These are phyloP conservation scores for Apis dorsata DNA, from an alignment of 1,140 invertebrate species.

Conservation along the genomic window DNA sequence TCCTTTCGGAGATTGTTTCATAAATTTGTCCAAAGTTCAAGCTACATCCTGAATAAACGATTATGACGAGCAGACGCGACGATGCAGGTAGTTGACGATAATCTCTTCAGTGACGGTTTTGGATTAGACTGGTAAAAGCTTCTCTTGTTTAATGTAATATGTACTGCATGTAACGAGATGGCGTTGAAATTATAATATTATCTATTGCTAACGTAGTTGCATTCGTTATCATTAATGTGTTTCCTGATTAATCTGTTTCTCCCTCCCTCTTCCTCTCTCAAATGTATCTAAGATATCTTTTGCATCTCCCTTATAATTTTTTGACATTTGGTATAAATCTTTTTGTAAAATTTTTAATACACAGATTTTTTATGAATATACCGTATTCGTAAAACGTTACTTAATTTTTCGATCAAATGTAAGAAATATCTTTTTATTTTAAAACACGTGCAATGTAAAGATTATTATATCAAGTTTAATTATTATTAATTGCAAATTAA, in stretches of 20 bases:
- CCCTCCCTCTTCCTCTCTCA: no score
- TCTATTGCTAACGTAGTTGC: no score
- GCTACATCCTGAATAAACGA: background rate
- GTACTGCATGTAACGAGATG: background rate
- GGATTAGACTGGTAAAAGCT: background rate
- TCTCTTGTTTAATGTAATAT: background rate
- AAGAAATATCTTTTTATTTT: background rate
- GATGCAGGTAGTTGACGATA: conserved; percentile 5
- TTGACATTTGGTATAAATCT: no score
- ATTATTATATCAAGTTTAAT: background rate
- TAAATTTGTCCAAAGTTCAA: background rate
- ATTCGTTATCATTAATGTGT: background rate
- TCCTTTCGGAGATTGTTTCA: no score
- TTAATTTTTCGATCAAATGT: background rate
- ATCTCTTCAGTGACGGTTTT: background rate
- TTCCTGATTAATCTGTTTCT: background rate
- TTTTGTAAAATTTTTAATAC: no score
- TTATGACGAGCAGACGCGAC: background rate
- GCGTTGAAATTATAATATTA: background rate
- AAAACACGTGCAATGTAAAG: background rate
- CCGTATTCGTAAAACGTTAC: no score
- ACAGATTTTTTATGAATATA: no score
- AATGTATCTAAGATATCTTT: no score
- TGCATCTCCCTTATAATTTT: no score
- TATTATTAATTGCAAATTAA: background rate